Evolutionary conservation across 2,797 vertebrate species (phyloP), one percentile per base, ranked within the genome.

Genomic region (Poeciliopsis turneri): DNA sequence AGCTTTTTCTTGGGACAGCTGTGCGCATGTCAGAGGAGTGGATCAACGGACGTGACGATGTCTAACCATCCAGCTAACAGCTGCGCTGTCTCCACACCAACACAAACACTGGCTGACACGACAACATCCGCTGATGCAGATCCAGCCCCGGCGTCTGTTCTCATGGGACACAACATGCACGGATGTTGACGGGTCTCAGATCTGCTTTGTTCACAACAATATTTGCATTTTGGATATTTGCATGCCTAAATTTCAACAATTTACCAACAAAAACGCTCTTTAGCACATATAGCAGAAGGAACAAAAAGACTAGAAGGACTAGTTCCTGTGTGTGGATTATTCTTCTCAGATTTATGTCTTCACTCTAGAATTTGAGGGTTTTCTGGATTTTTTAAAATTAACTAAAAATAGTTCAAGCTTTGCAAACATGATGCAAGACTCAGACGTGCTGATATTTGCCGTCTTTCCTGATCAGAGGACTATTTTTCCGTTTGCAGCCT

Each of bases 51-150:
- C 20, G 76, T 46, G 82, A 90, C 87, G 66, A 59, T 77, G 74
- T 81, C 82, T 77, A 87, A 84, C 49, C 70, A 79, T 78, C 76
- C 72, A 76, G 81, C 73, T 75, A 85, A 87, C 87, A 86, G 86
- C 84, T 86, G 84, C 74, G 81, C 45, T 53, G 76, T 79, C 75
- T 84, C 82, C 43, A 80, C 79, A 49, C 33, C 71, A 53, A 30
- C 70, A 77, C 77, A 77, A 86, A 86, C 82, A 80, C 36, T 20
- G 33, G 36, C 59, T 82, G 81, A 81, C 84, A 85, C 55, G 53
- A 55, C 70, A 66, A 45, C 51, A 61, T 72, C 36, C 30, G 9
- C 41, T 61, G 70, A 61, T 11, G 0, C 39, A 85, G 43, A 76
- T 28, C 61, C 20, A 87, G 77, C 9, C 61, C 73, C 64, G 1